A percentile compares a stretch with the other conserved stretches of the same genome.
These are phyloP conservation scores for Phyllopteryx taeniolatus DNA, from an alignment of 2,113 vertebrate species.

Conservation along the genomic window DNA sequence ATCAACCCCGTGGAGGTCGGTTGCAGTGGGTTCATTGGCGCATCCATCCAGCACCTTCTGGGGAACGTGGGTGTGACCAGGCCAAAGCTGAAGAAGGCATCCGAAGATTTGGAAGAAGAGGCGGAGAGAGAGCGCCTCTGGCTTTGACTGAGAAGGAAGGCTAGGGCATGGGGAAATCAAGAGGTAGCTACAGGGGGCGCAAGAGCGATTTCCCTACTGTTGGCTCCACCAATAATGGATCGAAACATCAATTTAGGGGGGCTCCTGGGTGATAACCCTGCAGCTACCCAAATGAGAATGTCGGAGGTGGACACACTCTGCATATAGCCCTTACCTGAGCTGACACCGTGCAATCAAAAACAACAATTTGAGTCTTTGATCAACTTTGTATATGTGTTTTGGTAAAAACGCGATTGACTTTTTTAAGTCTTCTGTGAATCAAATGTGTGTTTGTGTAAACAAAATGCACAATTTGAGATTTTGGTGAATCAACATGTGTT, in stretches of 20 bases:
- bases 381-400: too few species aligned
- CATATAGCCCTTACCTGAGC: not conserved
- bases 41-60: not conserved
- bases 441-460: too few species aligned
- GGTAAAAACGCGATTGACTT: too few species aligned
- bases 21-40: not conserved
- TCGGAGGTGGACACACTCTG: not conserved
- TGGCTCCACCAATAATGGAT: not conserved
- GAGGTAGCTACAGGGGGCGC: not conserved
- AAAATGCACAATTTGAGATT: too few species aligned
- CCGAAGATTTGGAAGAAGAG: not conserved
- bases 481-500: too few species aligned
- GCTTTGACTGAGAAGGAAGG: not conserved
- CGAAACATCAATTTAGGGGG: not conserved
- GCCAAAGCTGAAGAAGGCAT: not conserved
- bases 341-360: too few species aligned
- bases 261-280: not conserved
- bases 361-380: too few species aligned
- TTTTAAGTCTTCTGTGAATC: too few species aligned
- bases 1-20: not conserved
- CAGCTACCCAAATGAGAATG: not conserved
- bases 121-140: not conserved
- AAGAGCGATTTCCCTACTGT: not conserved
- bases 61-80: not conserved
- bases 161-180: not conserved